Conservation (phyloP, 2,113 vertebrate species). For the Melanocharis versteri region DNA sequence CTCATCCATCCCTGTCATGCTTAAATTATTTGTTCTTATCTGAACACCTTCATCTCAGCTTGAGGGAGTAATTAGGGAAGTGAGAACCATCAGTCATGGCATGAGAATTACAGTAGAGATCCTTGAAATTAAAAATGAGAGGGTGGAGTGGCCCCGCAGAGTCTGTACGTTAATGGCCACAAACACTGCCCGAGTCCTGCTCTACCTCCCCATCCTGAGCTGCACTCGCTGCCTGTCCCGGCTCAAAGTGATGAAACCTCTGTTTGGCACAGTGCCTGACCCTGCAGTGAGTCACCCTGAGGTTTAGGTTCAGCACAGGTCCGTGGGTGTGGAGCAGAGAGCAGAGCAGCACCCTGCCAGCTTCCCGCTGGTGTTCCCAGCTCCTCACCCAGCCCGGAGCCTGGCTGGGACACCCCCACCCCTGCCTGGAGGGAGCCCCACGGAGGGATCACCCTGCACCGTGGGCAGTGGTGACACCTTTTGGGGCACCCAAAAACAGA, state of each 20-base stretch:
- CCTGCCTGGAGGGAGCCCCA: fast-evolving
- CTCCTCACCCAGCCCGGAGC: not conserved
- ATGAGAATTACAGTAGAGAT: not conserved
- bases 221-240: not conserved
- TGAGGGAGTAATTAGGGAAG: not conserved
- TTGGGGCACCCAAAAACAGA: not conserved
- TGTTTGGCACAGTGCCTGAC: not conserved
- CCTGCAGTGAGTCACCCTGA: not conserved
- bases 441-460: fast-evolving
- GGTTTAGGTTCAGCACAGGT: not conserved
- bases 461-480: too few species aligned
- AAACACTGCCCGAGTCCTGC: not conserved
- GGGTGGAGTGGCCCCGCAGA: not conserved
- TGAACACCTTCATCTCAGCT: conserved; percentile 16
- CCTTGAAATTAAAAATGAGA: not conserved
- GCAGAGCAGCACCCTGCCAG: not conserved
- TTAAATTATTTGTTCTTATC: conserved; percentile 19
- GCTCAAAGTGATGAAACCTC: not conserved
- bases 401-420: not conserved
- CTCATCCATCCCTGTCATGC: not conserved
- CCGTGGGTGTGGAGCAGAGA: not conserved
- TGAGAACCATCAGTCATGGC: not conserved
- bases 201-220: not conserved
- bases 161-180: not conserved
- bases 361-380: not conserved